These are phyloP conservation scores for Pseudomugil gertrudae DNA, from an alignment of 2,797 vertebrate genomes.

Conservation along the genomic window DNA sequence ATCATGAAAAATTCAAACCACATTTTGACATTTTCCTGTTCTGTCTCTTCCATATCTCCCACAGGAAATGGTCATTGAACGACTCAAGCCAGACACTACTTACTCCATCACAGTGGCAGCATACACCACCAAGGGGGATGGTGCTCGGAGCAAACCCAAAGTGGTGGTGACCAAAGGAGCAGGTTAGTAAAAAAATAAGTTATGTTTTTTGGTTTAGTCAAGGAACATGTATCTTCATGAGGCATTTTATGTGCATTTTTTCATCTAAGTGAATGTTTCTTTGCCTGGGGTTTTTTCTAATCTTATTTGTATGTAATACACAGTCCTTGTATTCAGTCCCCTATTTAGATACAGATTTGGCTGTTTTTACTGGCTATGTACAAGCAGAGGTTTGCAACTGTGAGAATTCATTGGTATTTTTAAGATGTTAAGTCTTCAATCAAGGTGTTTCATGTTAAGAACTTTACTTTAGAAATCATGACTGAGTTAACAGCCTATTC, in stretches of 20 bases:
- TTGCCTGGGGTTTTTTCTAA: neutral
- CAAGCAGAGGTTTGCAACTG: slow-evolving; percentile 4
- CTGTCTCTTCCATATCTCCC: slow-evolving; percentile 40
- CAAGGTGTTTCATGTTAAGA: neutral
- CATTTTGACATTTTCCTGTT: slow-evolving; percentile 59
- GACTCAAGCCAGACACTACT: slow-evolving; percentile 93
- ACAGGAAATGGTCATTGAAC: slow-evolving; percentile 95
- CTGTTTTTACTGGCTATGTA: slow-evolving; percentile 8
- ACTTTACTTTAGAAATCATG: slow-evolving; percentile 14
- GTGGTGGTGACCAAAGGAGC: slow-evolving; percentile 93
- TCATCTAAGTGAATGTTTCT: neutral
- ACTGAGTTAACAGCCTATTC: slow-evolving; percentile 12
- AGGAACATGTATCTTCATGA: neutral
- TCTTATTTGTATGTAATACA: neutral
- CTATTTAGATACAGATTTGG: neutral
- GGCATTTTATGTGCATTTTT: neutral
- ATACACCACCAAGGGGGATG: slow-evolving; percentile 99
- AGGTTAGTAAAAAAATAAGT: slow-evolving; percentile 81
- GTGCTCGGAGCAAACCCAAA: slow-evolving; percentile 95
- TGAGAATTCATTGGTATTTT: neutral
- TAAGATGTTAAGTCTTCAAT: neutral
- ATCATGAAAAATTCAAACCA: slow-evolving; percentile 53
- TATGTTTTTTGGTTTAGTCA: slow-evolving; percentile 17
- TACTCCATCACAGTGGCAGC: slow-evolving; percentile 98
- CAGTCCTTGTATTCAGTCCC: neutral